Base-by-base conservation (phyloP, 2,113 vertebrate genomes). In the Hypocryptadius cinnamomeus region DNA sequence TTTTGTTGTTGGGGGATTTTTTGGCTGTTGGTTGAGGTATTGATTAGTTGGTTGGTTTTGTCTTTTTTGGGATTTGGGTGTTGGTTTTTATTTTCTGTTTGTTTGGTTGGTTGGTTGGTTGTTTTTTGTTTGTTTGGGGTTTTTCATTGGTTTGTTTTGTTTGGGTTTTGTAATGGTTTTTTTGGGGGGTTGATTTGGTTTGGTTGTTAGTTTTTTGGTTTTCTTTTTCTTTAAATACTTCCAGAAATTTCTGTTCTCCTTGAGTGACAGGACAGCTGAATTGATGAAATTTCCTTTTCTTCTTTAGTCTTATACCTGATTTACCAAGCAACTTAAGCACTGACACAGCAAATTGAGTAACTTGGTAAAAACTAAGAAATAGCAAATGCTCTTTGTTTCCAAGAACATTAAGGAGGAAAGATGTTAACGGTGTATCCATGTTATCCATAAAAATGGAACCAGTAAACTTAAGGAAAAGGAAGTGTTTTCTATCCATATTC, bases 161-260 rank as follows among this genome's bases (percentile, higher is more conserved):
- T 63, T 57, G 27, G 15, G 7, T 35, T 66, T 24, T 15, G 39
- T 22, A 19, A 19, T 44, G 9, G 27, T 54, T 13, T 22, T 17
- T 59, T 11, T 7, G 6, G 23, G 22, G 6, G 23, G 22, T 48
- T 70, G 9, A 30, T 33, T 40, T 20, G 27, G 1, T 61, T 68
- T 33, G 23, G 7, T 40, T 19, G 12, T n/a, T 54, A 3, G 5
- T 35, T 13, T 47, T 20, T 8, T 2, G 1, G 10, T 6, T 27
- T 31, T 27, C 13, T 47, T 6, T 27, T 31, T 27, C 13, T 47
- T 31, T 17, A 31, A 5, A 23, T 47, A 21, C 2, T 48, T 20
- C 8, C 23, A 70, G 53, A 79, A 51, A 4, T 6, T 59, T 45
- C 27, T 83, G 13, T 44, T 33, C 11, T 85, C 31, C 48, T 40